Evolutionary conservation across 2,797 vertebrate species (phyloP), one percentile per base, ranked within the genome.

Genomic region (Myiotriccus ornatus): DNA sequence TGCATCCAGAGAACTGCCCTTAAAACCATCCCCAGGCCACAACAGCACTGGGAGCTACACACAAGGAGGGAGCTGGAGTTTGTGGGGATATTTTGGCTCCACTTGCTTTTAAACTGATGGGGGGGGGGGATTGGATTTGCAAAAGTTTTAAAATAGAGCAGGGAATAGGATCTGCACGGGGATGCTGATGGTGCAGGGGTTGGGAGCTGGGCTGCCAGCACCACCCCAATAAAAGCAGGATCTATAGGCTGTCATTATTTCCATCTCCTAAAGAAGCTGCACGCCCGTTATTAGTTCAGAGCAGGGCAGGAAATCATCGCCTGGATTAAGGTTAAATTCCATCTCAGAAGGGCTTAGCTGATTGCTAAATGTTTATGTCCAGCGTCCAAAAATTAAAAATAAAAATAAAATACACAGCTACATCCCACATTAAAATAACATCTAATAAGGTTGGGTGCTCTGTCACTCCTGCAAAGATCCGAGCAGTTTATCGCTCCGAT

Each of bases 261-360:
- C 90, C 90, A 94, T 94, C 94, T 90, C 95, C 84, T 64, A 77
- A 89, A 96, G 95, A 96, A 97, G 95, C 97, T 93, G 86, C 90
- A 78, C 69, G 4, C 91, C 95, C 53, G 3, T 93, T 94, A 85
- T 95, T 91, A 93, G 91, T 94, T 84, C 89, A 81, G 86, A 86
- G 84, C 93, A n/a, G 37, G 77, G 87, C 95, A 85, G 92, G 92
- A 97, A 97, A 97, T 95, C 94, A 96, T 92, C 86, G 77, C 95
- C 85, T 82, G 87, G 94, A 96, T 96, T 95, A 97, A 97, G 94
- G 94, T 93, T 95, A 96, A 97, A 96, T 94, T 97, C 96, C 94
- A 94, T 93, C 95, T 97, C 94, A 93, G 93, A 97, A 94, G 68
- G 85, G 80, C 46, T 96, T 93, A 96, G 69, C 84, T 64, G 86